A percentile compares a stretch with the other conserved stretches of the same genome.
Conservation (phyloP, 2,888 invertebrate genomes). For the Rhopalosiphum nymphaeae region DNA sequence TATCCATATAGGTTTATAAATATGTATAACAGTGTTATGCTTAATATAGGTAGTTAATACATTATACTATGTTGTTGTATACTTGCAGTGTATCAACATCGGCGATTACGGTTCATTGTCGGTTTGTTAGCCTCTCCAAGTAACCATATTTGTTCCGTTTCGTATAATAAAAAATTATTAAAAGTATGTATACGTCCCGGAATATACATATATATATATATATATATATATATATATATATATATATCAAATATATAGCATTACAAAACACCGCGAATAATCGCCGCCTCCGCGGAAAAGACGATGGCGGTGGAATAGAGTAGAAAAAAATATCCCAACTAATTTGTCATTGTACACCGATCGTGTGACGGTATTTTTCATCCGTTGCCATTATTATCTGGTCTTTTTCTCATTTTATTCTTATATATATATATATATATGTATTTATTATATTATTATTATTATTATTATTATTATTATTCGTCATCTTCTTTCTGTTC, state of each 20-base stretch:
- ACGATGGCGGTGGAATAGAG: constrained; percentile 45
- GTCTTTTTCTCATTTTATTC: constrained; percentile 57
- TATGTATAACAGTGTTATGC: too few relatives aligned
- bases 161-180: constrained; percentile 38
- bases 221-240: neutral
- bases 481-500: constrained; percentile 37
- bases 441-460: constrained; percentile 22
- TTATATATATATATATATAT: neutral
- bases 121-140: constrained; percentile 51
- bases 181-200: constrained; percentile 19
- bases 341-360: constrained; percentile 63
- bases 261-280: constrained; percentile 60
- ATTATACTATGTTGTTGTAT: neutral
- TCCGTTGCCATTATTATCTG: constrained; percentile 62
- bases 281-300: constrained; percentile 56
- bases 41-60: neutral
- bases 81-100: neutral
- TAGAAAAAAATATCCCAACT: constrained; percentile 48
- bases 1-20: too few relatives aligned
- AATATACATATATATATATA: neutral
- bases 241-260: constrained; percentile 14
- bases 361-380: constrained; percentile 65
- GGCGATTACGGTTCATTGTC: constrained; percentile 63
- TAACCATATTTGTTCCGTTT: constrained; percentile 56
- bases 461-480: constrained; percentile 20